Base-by-base conservation (phyloP, 1,140 invertebrate genomes). In the Tetragnatha versicolor region DNA sequence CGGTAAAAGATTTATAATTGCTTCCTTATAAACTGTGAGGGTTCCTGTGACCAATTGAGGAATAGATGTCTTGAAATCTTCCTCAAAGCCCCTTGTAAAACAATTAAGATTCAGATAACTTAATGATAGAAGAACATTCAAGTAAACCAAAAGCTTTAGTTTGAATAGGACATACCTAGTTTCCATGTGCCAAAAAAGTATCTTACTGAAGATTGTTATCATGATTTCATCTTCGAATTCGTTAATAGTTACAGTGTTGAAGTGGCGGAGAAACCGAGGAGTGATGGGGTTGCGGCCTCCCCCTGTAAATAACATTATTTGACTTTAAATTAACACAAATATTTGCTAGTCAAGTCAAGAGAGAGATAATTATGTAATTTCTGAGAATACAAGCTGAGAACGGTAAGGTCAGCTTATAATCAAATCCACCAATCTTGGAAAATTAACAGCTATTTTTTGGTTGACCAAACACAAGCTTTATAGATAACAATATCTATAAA, bases 171-270 rank as follows among this genome's bases (percentile, higher is more conserved):
- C 22, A 53, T n/a, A 92, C 91, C 91, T 91, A 1, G 93, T 93
- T 84, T 95, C 94, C 70, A 98, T 89, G 89, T 98, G 96, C 96
- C 96, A 98, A 1, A 96, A 87, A 87, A 98, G 90, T 80, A 98
- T 97, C 85, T 91, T 93, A 79, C 91, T 92, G 83, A 97, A 98
- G 80, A 98, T 98, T 6, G 91, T 91, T 0, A 89, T 89, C 89
- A 98, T 91, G 3, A 92, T 92, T 1, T 91, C 88, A 84, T 97
- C 93, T 70, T 92, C 89, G 84, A 97, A 97, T 84, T 97, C 94
- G 82, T 97, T 95, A 79, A 98, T 95, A 35, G 92, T 90, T 20
- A 97, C 85, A 58, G 92, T 91, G 84, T 95, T 93, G 84, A 98
- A 96, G 85, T 98, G 95, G 25, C 95, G 88, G 42, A 95, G 89